phyloP scores from a whole-genome alignment of 2,888 invertebrate genomes.

The Drosophila robusta region DNA sequence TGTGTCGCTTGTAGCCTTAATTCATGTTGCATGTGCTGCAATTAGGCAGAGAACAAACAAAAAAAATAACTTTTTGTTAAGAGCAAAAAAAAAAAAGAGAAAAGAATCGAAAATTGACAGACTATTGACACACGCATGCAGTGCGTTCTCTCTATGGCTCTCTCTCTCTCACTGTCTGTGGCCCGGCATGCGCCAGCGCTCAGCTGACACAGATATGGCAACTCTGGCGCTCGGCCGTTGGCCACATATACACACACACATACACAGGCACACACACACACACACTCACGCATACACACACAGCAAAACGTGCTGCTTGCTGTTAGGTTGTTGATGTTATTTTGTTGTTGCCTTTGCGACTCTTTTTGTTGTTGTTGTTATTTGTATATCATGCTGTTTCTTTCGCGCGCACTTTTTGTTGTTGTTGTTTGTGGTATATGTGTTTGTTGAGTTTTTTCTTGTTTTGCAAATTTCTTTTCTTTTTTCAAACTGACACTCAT shows the following conservation, averaged over 20 bases:
- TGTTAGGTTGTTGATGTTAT: conserved; percentile 42
- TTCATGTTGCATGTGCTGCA: conserved; percentile 50
- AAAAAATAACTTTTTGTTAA: conserved; percentile 17
- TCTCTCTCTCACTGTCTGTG: conserved; percentile 11
- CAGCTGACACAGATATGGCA: conserved; percentile 67
- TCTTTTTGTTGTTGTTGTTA: conserved; percentile 25
- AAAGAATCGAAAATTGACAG: not conserved
- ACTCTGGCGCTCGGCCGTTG: conserved; percentile 49
- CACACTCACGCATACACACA: conserved; percentile 18
- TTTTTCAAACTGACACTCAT: conserved; percentile 24
- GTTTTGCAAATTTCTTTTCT: conserved; percentile 40
- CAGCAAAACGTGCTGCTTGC: conserved; percentile 51
- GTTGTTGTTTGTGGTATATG: conserved; percentile 46
- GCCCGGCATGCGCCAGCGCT: conserved; percentile 47
- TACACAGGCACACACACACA: conserved; percentile 13
- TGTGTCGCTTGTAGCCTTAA: conserved; percentile 30
- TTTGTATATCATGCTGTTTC: conserved; percentile 46
- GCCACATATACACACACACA: conserved; percentile 13
- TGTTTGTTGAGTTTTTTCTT: conserved; percentile 22
- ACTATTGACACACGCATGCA: conserved; percentile 7
- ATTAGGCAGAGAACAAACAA: conserved; percentile 21
- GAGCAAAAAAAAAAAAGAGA: not conserved
- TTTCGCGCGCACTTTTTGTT: conserved; percentile 49
- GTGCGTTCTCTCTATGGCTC: conserved; percentile 1
- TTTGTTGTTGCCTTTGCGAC: conserved; percentile 30